Percentiles rank a stretch among this genome's conserved stretches.
Evolutionary conservation across 2,113 vertebrate species (phyloP).

Genomic region (Mormoops blainvillei): DNA sequence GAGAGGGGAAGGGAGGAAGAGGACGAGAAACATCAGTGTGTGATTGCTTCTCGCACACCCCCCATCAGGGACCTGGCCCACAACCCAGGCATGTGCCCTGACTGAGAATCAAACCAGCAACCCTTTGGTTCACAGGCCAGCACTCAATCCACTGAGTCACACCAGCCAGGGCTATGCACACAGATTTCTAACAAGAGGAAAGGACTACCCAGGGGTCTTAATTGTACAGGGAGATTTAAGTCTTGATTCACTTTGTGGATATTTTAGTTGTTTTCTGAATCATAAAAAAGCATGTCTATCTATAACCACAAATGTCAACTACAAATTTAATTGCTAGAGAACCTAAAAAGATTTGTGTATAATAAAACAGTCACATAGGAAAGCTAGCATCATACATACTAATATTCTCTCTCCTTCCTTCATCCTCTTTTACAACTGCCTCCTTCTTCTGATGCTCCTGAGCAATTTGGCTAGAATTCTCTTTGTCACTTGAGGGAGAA

Average conservation of each 20-base stretch:
- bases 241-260: neutral
- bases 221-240: neutral
- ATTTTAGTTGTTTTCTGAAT: constrained; percentile 14
- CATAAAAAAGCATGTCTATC: neutral
- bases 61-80: too few relatives aligned
- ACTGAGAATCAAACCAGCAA: too few relatives aligned
- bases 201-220: neutral
- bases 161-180: too few relatives aligned
- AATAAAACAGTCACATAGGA: neutral
- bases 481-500: constrained; percentile 98
- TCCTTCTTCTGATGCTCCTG: constrained; percentile 92
- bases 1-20: too few relatives aligned
- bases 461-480: constrained; percentile 89
- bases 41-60: too few relatives aligned
- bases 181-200: neutral
- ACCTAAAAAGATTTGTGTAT: neutral
- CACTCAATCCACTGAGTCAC: too few relatives aligned
- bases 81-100: too few relatives aligned
- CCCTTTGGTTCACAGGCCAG: too few relatives aligned
- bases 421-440: constrained; percentile 84
- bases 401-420: constrained; percentile 88
- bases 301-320: neutral
- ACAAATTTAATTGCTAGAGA: neutral
- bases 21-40: too few relatives aligned
- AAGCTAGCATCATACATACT: constrained; percentile 82